Evolutionary conservation across 2,113 vertebrate genomes (phyloP), one percentile per base, ranked within the genome.

Genomic region (Toxotes jaculatrix): DNA sequence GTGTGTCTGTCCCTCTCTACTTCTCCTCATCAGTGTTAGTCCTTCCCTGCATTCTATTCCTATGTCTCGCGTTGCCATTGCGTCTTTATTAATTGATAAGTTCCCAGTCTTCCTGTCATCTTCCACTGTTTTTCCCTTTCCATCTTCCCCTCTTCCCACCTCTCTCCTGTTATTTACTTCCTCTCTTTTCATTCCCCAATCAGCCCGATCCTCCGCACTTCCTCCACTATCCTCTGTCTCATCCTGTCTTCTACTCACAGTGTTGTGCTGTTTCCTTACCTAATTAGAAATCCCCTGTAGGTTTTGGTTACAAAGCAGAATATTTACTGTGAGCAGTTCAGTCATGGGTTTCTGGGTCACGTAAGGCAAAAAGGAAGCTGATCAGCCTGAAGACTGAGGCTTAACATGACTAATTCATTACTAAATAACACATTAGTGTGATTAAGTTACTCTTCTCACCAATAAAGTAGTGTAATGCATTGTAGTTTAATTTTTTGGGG

Each of bases 231-330:
- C 63, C 71, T 77, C 62, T 38, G 21, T 21, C 72, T 82, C 61
- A 68, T 87, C 77, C 75, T 43, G 1, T 69, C 81, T 49, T 67
- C 56, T 68, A 57, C 66, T 77, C 27, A 32, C 75, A 23, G 61
- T 64, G 61, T 87, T 79, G 63, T 87, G 60, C 78, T 65, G 79
- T 87, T 92, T 92, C 87, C 84, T 90, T 77, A 87, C 86, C 86
- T 92, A 90, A 93, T 93, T 93, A 92, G 85, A 86, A 86, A 88
- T 69, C 75, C 92, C 94, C 86, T 57, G 40, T 79, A 87, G 91
- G 86, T 90, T 85, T 83, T 79, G 49, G 78, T 88, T 88, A 78
- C 87, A 91, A 84, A 90, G 88, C 53, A 85, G 64, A 81, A 80
- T 86, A 79, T 91, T 93, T 89, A 87, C 77, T 43, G 72, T 19